A percentile compares a stretch with the other conserved stretches of the same genome.
Conservation (phyloP, 2,888 invertebrate genomes). For the Caenorhabditis sp. region DNA sequence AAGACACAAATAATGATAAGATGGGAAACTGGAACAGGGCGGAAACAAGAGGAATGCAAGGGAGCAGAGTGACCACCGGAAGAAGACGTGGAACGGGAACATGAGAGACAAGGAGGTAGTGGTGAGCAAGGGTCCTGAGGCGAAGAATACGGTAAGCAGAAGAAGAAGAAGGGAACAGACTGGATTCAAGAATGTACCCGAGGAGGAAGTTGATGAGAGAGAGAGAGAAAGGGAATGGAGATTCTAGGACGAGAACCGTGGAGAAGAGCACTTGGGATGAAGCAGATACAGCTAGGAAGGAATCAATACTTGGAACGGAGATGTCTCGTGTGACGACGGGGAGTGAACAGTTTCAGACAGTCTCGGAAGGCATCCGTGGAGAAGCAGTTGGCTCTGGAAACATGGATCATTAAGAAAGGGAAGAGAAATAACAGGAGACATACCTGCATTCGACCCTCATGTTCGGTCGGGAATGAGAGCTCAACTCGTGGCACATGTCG, state of each 20-base stretch:
- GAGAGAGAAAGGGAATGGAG: slow-evolving; percentile 7
- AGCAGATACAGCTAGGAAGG: not conserved
- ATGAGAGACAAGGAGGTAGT: slow-evolving; percentile 16
- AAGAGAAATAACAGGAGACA: not conserved
- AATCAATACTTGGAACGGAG: slow-evolving; percentile 36
- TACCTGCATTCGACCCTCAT: slow-evolving; percentile 74
- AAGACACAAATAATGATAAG: not conserved
- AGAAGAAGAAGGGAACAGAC: too few species aligned
- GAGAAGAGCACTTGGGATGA: slow-evolving; percentile 34
- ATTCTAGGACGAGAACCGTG: slow-evolving; percentile 31
- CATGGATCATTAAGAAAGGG: not conserved
- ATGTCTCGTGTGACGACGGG: slow-evolving; percentile 65
- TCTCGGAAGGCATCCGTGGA: slow-evolving; percentile 69
- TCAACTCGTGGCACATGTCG: slow-evolving; percentile 75
- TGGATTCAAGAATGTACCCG: slow-evolving; percentile 3
- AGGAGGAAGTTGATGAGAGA: not conserved
- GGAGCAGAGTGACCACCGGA: slow-evolving; percentile 14
- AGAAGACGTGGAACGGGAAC: not conserved
- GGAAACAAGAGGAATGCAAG: not conserved
- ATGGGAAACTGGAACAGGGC: not conserved
- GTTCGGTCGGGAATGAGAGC: slow-evolving; percentile 69
- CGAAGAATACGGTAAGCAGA: slow-evolving; percentile 24
- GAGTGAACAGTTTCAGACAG: slow-evolving; percentile 70
- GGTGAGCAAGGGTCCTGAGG: slow-evolving; percentile 35
- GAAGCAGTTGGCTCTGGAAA: slow-evolving; percentile 73